Evolutionary conservation across 2,797 vertebrate species (phyloP).

Genomic region (Mus minutoides): DNA sequence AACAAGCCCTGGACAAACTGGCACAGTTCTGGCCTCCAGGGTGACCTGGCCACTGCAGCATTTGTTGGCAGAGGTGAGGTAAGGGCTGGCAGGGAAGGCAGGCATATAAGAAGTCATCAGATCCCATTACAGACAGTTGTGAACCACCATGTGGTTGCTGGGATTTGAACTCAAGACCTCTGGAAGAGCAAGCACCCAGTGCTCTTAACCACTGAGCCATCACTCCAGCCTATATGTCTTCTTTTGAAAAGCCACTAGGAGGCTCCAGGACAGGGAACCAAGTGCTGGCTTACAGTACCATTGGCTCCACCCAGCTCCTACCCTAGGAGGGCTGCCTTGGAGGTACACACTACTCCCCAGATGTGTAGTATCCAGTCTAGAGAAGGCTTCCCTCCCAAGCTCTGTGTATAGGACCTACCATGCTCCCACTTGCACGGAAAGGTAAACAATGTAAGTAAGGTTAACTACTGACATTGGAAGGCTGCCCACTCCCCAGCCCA

Average conservation of each 20-base stretch:
- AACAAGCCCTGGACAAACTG: neutral
- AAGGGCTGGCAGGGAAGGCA: neutral
- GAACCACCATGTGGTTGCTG: no score
- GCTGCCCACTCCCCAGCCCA: neutral
- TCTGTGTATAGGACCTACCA: slow-evolving; percentile 18
- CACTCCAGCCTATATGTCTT: accelerated
- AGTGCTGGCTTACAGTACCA: accelerated
- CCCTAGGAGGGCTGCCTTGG: neutral
- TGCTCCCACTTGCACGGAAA: neutral
- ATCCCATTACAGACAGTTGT: no score
- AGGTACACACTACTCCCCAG: neutral
- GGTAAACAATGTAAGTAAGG: neutral
- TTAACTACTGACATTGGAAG: no score
- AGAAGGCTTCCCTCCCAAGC: neutral
- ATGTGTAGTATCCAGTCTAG: neutral
- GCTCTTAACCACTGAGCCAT: no score
- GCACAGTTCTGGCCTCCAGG: neutral
- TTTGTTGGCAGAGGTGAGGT: neutral
- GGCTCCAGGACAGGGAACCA: slow-evolving; percentile 2
- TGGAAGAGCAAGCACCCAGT: no score
- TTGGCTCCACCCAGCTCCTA: accelerated
- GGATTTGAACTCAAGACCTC: no score
- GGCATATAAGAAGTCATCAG: neutral
- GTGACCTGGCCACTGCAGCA: neutral
- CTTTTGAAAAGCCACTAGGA: slow-evolving; percentile 62